Evolutionary conservation across 2,888 invertebrate genomes (phyloP).

Genomic region (Sphecodes monilicornis): DNA sequence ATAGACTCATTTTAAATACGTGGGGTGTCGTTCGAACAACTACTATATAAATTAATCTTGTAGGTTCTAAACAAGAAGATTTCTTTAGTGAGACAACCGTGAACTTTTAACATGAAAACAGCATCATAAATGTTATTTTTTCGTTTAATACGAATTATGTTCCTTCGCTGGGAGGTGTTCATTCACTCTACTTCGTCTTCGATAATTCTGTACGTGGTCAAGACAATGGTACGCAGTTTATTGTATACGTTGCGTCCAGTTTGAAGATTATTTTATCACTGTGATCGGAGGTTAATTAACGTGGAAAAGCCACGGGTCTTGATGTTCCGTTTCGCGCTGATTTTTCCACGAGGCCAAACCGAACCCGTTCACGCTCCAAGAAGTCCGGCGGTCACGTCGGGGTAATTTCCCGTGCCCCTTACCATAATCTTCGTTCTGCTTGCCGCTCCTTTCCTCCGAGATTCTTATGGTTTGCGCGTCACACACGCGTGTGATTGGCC

Average conservation of each 20-base stretch:
- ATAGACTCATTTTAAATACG: no score
- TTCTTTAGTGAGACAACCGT: no score
- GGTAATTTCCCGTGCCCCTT: slow-evolving; percentile 59
- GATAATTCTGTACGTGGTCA: neutral
- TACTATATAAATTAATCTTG: no score
- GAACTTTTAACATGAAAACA: no score
- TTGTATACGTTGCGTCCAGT: neutral
- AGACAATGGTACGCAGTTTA: neutral
- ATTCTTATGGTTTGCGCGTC: slow-evolving; percentile 43
- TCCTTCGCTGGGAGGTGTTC: no score
- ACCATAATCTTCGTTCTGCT: slow-evolving; percentile 54
- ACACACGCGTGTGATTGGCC: slow-evolving; percentile 40
- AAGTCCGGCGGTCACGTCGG: slow-evolving; percentile 18
- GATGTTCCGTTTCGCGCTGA: neutral
- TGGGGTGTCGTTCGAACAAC: no score
- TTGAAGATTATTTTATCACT: neutral
- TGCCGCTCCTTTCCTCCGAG: slow-evolving; percentile 43
- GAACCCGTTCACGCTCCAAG: slow-evolving; percentile 39
- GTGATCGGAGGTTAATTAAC: neutral
- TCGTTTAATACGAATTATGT: no score
- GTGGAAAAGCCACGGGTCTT: neutral
- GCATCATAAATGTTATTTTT: no score
- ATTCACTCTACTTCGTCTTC: neutral
- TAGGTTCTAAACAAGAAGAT: no score
- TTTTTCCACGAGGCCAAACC: slow-evolving; percentile 25